Evolutionary conservation across 2,113 vertebrate species (phyloP).

Genomic region (Xenopus borealis): DNA sequence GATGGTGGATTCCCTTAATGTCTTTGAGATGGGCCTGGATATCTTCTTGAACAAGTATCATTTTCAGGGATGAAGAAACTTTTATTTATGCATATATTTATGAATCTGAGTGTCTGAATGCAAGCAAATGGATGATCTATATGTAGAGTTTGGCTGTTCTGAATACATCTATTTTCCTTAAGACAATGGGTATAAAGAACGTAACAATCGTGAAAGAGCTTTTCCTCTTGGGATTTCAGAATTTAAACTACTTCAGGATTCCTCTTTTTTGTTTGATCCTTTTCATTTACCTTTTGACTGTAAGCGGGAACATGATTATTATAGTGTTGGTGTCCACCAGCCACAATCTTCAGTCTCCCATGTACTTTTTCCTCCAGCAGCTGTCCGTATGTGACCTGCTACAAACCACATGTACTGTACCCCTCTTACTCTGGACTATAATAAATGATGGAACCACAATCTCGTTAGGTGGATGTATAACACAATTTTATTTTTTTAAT

Average conservation of each 20-base stretch:
- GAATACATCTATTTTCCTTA: too few species aligned
- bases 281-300: neutral
- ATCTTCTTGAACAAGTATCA: too few species aligned
- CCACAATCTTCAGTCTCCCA: neutral
- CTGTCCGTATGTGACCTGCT: slow-evolving; percentile 48
- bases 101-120: too few species aligned
- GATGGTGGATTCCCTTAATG: too few species aligned
- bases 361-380: slow-evolving; percentile 8
- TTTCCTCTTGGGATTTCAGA: neutral
- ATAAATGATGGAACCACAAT: slow-evolving; percentile 39
- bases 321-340: neutral
- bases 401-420: neutral
- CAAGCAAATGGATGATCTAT: too few species aligned
- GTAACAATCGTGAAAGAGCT: neutral
- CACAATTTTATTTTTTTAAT: slow-evolving; percentile 45
- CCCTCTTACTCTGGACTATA: slow-evolving; percentile 40
- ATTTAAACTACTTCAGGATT: neutral
- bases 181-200: neutral
- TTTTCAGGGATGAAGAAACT: too few species aligned
- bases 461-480: slow-evolving; percentile 33
- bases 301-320: neutral
- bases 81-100: too few species aligned
- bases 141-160: too few species aligned
- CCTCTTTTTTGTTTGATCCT: neutral
- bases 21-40: too few species aligned